Percentiles rank a stretch among this genome's conserved stretches.
phyloP scores from a whole-genome alignment of 30 jellyfish, hydroid and myxozoan genomes.

The Aurelia aurita region DNA sequence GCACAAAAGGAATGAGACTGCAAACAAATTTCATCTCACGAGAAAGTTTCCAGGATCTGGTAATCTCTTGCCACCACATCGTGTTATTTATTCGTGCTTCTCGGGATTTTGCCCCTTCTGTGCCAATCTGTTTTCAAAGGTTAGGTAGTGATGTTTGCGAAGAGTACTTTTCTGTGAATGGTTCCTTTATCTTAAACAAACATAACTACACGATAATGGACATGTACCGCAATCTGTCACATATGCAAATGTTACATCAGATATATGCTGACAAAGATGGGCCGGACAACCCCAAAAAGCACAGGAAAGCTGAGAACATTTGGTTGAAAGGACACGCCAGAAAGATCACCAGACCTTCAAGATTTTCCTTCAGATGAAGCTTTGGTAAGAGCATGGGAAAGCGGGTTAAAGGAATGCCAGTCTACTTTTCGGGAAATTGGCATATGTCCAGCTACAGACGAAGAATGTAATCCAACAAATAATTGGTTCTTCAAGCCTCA shows the following conservation, averaged over 20 bases:
- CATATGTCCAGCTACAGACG: too few relatives aligned
- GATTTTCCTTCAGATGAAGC: constrained; percentile 25
- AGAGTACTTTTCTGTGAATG: constrained; percentile 30
- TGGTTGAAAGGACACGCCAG: constrained; percentile 23
- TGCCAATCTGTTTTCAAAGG: constrained; percentile 8
- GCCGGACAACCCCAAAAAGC: constrained; percentile 42
- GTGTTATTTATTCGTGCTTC: constrained; percentile 17
- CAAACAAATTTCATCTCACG: constrained; percentile 23
- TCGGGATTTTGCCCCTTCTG: constrained; percentile 13
- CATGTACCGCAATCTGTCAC: constrained; percentile 26
- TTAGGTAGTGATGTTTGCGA: constrained; percentile 36
- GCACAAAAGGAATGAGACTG: not conserved
- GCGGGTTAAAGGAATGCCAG: constrained; percentile 11
- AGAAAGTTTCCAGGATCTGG: constrained; percentile 32
- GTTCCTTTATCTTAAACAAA: constrained; percentile 16
- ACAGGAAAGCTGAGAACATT: constrained; percentile 44
- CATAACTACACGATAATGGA: constrained; percentile 12
- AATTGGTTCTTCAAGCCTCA: too few relatives aligned
- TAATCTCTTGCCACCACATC: constrained; percentile 27
- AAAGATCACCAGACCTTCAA: constrained; percentile 1
- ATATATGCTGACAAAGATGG: constrained; percentile 18
- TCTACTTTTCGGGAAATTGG: not conserved
- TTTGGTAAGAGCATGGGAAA: constrained; percentile 16
- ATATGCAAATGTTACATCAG: constrained; percentile 26
- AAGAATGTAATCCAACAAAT: too few relatives aligned